Evolutionary conservation across 1,140 invertebrate genomes (phyloP).

Genomic region (Alviniconcha marisindica): DNA sequence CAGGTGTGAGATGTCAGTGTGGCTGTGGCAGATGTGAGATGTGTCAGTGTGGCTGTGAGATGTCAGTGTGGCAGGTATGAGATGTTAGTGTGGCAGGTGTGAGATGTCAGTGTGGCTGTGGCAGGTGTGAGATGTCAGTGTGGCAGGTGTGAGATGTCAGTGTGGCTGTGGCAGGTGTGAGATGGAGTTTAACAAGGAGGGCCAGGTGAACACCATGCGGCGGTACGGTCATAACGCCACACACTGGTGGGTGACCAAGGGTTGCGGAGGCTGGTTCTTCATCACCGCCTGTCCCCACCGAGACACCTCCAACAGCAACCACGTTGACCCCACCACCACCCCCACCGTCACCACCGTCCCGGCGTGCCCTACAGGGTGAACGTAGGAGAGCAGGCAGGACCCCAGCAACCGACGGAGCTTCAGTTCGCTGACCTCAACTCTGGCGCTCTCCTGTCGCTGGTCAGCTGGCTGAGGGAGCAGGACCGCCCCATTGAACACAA

Average conservation of each 20-base stretch:
- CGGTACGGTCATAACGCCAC: constrained; percentile 43
- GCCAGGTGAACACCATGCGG: background rate
- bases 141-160: no score
- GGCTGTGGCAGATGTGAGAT: no score
- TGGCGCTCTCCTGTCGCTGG: constrained; percentile 1
- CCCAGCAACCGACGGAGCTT: background rate
- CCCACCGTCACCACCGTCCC: background rate
- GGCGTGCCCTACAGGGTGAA: background rate
- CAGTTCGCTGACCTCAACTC: background rate
- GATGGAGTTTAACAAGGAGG: constrained; percentile 28
- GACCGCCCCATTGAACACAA: background rate
- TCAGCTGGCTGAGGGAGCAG: constrained; percentile 5
- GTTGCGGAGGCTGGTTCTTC: constrained; percentile 45
- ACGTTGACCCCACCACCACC: constrained; percentile 22
- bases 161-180: constrained; percentile 43
- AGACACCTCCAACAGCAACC: background rate
- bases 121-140: no score
- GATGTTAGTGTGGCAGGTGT: no score
- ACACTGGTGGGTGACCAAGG: constrained; percentile 49
- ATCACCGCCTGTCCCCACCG: constrained; percentile 37
- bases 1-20: no score
- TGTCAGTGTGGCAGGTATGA: no score
- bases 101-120: no score
- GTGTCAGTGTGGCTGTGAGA: no score
- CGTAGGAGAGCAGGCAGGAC: background rate